phyloP scores from a whole-genome alignment of 2,888 invertebrate genomes.

The Drepanosiphum platanoidis region DNA sequence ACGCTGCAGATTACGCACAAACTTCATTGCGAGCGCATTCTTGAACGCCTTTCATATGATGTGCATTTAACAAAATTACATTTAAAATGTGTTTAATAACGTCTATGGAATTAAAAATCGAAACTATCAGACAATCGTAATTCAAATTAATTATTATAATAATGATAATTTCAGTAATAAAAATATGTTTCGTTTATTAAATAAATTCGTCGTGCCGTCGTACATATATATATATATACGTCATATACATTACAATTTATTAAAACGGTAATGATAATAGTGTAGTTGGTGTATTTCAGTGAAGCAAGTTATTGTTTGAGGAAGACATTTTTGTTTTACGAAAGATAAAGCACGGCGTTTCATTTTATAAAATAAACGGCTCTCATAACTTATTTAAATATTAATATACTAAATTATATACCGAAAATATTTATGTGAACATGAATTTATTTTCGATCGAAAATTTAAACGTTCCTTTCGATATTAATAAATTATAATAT shows the following conservation, averaged over 20 bases:
- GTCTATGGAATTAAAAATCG: background rate
- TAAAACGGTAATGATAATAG: background rate
- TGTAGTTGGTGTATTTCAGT: too few species aligned
- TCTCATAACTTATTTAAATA: background rate
- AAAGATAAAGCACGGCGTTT: background rate
- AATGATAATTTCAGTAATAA: background rate
- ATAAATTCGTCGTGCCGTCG: too few species aligned
- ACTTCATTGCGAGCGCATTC: conserved; percentile 10
- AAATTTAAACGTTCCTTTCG: conserved; percentile 5
- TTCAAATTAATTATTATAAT: background rate
- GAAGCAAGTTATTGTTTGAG: too few species aligned
- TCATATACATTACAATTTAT: too few species aligned
- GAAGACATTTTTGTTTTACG: background rate
- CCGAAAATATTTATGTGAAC: background rate
- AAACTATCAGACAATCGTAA: background rate
- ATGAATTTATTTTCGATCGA: background rate
- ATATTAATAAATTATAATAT: conserved; percentile 31
- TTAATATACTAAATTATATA: background rate
- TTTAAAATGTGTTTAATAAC: background rate
- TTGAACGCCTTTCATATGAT: background rate
- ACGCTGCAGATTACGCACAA: background rate
- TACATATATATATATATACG: too few species aligned
- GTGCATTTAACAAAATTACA: background rate
- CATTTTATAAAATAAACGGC: background rate
- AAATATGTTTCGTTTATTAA: background rate